Evolutionary conservation across 2,797 vertebrate species (phyloP).

Genomic region (Menidia menidia): DNA sequence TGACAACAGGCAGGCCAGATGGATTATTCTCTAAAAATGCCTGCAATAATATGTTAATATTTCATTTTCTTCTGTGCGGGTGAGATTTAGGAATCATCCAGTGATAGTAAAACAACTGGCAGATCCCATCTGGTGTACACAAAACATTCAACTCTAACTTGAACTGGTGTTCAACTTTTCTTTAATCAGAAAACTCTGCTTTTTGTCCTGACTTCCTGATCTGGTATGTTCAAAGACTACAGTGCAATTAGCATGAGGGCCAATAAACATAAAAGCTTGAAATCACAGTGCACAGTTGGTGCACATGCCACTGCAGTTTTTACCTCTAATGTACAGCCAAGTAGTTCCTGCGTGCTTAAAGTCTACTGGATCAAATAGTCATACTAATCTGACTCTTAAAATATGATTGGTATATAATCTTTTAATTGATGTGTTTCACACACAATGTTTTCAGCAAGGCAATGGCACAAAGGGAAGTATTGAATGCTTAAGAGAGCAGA

Average conservation of each 20-base stretch:
- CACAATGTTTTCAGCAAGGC: slow-evolving; percentile 43
- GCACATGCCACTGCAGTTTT: slow-evolving; percentile 15
- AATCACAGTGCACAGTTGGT: slow-evolving; percentile 23
- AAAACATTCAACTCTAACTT: slow-evolving; percentile 48
- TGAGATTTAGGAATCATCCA: slow-evolving; percentile 7
- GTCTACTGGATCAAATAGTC: neutral
- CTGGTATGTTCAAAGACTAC: slow-evolving; percentile 65
- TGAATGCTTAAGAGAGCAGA: slow-evolving; percentile 34
- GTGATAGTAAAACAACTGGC: slow-evolving; percentile 23
- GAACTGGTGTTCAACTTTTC: slow-evolving; percentile 29
- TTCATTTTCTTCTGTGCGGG: slow-evolving; percentile 17
- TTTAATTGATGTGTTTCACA: slow-evolving; percentile 5
- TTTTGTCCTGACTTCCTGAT: slow-evolving; percentile 61
- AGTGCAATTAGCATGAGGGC: slow-evolving; percentile 64
- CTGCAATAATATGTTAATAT: slow-evolving; percentile 14
- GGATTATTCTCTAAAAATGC: slow-evolving; percentile 25
- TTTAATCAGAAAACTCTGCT: slow-evolving; percentile 51
- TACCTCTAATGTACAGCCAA: neutral
- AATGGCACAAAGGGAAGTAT: slow-evolving; percentile 21
- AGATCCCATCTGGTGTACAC: slow-evolving; percentile 46
- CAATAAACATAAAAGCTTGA: slow-evolving; percentile 63
- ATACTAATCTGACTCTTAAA: neutral
- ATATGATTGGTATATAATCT: neutral
- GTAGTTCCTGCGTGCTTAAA: neutral
- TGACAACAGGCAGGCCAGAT: slow-evolving; percentile 40